A percentile compares a stretch with the other conserved stretches of the same genome.
Evolutionary conservation across 2,797 vertebrate species (phyloP).

Genomic region (Smutsia temminckii): DNA sequence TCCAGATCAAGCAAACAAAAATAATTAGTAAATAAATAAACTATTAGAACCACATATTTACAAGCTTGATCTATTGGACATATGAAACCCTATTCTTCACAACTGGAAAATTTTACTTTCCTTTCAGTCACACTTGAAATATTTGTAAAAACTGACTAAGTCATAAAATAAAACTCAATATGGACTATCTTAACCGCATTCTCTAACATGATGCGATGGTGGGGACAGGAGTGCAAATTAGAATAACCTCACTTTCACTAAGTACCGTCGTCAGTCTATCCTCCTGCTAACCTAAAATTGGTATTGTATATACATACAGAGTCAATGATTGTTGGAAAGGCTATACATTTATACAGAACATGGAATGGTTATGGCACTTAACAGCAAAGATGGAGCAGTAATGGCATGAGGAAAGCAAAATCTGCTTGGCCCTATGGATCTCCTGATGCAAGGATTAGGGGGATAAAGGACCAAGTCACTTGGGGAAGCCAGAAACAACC

Average conservation of each 20-base stretch:
- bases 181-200: neutral
- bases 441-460: neutral
- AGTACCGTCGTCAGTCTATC: neutral
- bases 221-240: neutral
- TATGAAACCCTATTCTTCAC: neutral
- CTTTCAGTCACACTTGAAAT: neutral
- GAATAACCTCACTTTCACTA: conserved; percentile 1
- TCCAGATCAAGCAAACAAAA: conserved; percentile 35
- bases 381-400: neutral
- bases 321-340: neutral
- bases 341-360: neutral
- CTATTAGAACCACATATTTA: neutral
- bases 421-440: neutral
- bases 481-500: neutral
- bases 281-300: neutral
- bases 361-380: neutral
- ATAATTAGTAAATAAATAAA: conserved; percentile 9
- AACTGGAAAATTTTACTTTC: neutral
- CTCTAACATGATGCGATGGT: neutral
- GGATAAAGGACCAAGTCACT: neutral
- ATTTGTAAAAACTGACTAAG: conserved; percentile 5
- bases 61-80: neutral
- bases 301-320: neutral
- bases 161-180: conserved; percentile 21
- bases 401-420: neutral